Conservation (phyloP, 2,113 vertebrate species). For the Equus przewalskii region DNA sequence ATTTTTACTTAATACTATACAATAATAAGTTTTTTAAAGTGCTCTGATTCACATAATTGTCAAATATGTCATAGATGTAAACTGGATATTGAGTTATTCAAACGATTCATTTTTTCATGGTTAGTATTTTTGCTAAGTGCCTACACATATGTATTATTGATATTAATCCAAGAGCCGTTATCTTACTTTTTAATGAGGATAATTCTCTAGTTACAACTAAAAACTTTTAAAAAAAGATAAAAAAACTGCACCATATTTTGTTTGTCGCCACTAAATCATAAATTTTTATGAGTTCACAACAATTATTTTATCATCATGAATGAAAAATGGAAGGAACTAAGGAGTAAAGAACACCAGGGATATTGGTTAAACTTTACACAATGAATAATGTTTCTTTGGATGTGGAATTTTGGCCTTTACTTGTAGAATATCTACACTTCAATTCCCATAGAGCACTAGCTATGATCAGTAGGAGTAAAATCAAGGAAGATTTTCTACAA, state of each 20-base stretch:
- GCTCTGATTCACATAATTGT: not conserved
- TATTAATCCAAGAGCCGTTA: not conserved
- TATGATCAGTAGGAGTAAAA: not conserved
- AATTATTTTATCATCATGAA: not conserved
- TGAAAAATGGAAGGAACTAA: not conserved
- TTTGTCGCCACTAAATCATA: not conserved
- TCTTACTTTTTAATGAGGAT: not conserved
- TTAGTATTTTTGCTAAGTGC: slow-evolving; percentile 61
- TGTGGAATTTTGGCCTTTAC: not conserved
- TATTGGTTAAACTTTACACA: not conserved
- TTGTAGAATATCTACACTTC: not conserved
- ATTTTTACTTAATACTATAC: not conserved
- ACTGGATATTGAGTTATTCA: slow-evolving; percentile 49
- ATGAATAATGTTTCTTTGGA: not conserved
- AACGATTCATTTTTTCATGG: slow-evolving; percentile 36
- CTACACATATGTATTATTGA: slow-evolving; percentile 49
- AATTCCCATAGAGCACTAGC: not conserved
- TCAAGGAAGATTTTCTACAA: not conserved
- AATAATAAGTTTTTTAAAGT: not conserved
- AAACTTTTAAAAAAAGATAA: not conserved
- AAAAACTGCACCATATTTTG: not conserved
- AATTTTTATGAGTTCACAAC: not conserved
- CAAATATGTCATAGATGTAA: slow-evolving; percentile 13
- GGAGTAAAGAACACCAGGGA: not conserved
- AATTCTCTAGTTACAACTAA: not conserved